Evolutionary conservation across 2,888 invertebrate genomes (phyloP), one percentile per base, ranked within the genome.

Genomic region (Rhimphoctona megacephalus): DNA sequence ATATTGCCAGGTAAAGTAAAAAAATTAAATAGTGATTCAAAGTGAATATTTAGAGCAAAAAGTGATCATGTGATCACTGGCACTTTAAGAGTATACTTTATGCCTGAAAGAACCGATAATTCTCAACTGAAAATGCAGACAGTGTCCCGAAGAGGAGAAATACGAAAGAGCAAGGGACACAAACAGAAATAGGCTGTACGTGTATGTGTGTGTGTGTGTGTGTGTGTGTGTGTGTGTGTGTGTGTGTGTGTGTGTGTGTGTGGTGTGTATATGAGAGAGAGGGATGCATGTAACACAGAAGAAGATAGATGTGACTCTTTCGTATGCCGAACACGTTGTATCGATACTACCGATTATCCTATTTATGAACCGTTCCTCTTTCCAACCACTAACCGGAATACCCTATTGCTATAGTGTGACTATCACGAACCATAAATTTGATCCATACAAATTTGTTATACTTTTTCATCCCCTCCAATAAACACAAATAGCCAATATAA

Each of bases 321-420:
- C 87, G 89, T 89, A 91, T 91, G 89, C 89, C 82, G 85, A 89
- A 90, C 90, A 90, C 90, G 90, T 86, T 85, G 85, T 84, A 85
- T 86, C 89, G 91, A 92, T 91, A 91, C 89, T 88, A 88, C 79
- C 90, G 91, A 92, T 92, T 92, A 92, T 90, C 92, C 90, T 92
- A 91, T 91, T 92, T 92, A 91, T 91, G 89, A 90, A 90, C 89
- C 89, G 88, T 88, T 86, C 86, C 80, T 87, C 85, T 89, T 69
- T 49, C 70, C 77, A 78, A 61, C 80, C 74, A 74, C 81, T 78
- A 46, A 81, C 64, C 83, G 54, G 39, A 54, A 81, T 81, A 46
- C 54, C 30, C 81, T 66, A 67, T 74, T 74, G 73, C 39, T 43
- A 76, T 46, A 69, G 67, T 33, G 19, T 66, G 30, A 30, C 61